A percentile compares a stretch with the other conserved stretches of the same genome.
phyloP scores from a whole-genome alignment of 2,113 vertebrate genomes.

The Apaloderma vittatum region DNA sequence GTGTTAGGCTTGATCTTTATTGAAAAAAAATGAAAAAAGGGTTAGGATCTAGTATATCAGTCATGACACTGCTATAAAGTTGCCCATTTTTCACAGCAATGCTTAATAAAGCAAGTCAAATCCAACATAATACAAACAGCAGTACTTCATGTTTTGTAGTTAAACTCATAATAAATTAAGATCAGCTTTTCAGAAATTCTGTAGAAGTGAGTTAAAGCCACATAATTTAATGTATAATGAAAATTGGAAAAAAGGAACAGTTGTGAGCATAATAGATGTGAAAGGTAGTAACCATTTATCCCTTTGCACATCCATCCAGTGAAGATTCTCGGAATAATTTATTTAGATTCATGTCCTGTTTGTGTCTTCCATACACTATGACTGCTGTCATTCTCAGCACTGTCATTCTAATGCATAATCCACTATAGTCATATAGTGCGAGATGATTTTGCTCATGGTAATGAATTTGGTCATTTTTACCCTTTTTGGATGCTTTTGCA shows the following conservation, averaged over 20 bases:
- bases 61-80: neutral
- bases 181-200: neutral
- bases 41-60: neutral
- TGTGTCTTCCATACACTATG: conserved; percentile 27
- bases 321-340: neutral
- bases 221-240: neutral
- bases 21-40: neutral
- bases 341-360: neutral
- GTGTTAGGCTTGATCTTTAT: neutral
- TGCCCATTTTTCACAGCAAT: neutral
- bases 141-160: neutral
- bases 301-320: neutral
- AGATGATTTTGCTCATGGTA: neutral
- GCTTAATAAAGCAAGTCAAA: neutral
- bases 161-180: neutral
- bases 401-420: conserved; percentile 31
- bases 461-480: conserved; percentile 18
- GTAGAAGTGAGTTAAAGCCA: neutral
- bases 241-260: neutral
- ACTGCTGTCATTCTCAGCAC: conserved; percentile 22
- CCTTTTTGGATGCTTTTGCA: neutral
- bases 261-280: neutral
- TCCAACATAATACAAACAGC: neutral
- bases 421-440: neutral
- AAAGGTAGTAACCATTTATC: neutral